Base-by-base conservation (phyloP, 30 jellyfish, hydroid and myxozoan species). In the Haliclystus octoradiatus region DNA sequence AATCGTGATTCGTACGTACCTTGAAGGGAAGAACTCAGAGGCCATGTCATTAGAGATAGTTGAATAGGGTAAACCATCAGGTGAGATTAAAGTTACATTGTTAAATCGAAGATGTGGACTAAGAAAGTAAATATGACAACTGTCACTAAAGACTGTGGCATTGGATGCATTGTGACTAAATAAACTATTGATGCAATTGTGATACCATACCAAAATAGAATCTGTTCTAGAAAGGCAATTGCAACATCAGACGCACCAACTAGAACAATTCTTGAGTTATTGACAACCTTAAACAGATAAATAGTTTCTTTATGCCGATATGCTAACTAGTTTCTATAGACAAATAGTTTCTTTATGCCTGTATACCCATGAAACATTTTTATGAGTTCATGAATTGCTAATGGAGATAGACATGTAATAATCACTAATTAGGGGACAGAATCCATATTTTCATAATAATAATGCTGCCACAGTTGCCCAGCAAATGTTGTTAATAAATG, bases 191-290 rank as follows among this genome's bases (percentile, higher is more conserved):
- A n/a, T n/a, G n/a, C n/a, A n/a, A n/a, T n/a, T n/a, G n/a, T n/a
- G n/a, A 22, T 32, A 52, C 26, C 95, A 50, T 72, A 91, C 99
- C 95, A 83, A 68, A 76, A 78, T n/a, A 71, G 85, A 1, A 91
- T 63, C 27, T 95, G 13, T 49, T 91, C 96, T 71, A 91, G 33
- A 46, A 85, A 78, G 1, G 95, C 74, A 34, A 91, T 30, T 7
- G 92, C 99, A 50, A 76, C 91, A 77, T 82, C 94, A 4, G 99
- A 91, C 9, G 91, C 93, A 52, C 99, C 99, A 34, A 91, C 94
- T 5, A 91, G 93, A 49, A 82, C 94, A 28, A 91, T 74, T 34
- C 95, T 76, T 62, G 77, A 78, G 64, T 91, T 91, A 2, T 79
- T 79, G 1, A 79, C 99, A 34, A 83, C 92, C 99, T 91, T 27